Conservation (phyloP, 2,113 vertebrate species). For the Lepus europaeus region DNA sequence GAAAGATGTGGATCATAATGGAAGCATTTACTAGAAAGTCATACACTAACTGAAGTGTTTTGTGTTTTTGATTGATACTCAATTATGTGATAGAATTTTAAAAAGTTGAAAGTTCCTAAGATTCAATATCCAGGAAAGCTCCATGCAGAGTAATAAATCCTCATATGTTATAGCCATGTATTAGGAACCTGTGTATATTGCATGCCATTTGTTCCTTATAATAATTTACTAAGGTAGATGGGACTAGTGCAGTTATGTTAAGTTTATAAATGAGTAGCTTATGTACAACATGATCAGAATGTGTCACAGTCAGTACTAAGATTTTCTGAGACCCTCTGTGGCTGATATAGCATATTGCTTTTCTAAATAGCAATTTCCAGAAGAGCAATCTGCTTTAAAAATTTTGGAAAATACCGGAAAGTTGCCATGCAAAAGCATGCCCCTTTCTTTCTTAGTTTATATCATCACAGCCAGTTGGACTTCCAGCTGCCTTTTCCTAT, state of each 20-base stretch:
- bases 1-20: background rate
- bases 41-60: background rate
- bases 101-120: slow-evolving; percentile 46
- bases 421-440: background rate
- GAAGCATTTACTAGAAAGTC: background rate
- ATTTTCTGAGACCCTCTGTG: background rate
- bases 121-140: slow-evolving; percentile 8
- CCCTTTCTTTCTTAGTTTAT: background rate
- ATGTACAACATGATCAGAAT: background rate
- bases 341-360: background rate
- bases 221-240: slow-evolving; percentile 11
- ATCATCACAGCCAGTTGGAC: background rate
- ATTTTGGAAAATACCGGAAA: background rate
- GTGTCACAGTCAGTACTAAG: background rate
- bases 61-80: background rate
- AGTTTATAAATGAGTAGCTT: slow-evolving; percentile 34
- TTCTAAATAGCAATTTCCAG: slow-evolving; percentile 31
- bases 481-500: background rate
- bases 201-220: background rate
- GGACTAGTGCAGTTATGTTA: background rate
- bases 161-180: slow-evolving; percentile 20
- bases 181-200: background rate
- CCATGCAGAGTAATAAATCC: background rate
- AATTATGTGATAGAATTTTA: slow-evolving; percentile 8
- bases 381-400: background rate